These are phyloP conservation scores for Syritta pipiens DNA, from an alignment of 2,888 invertebrate species.

Conservation along the genomic window DNA sequence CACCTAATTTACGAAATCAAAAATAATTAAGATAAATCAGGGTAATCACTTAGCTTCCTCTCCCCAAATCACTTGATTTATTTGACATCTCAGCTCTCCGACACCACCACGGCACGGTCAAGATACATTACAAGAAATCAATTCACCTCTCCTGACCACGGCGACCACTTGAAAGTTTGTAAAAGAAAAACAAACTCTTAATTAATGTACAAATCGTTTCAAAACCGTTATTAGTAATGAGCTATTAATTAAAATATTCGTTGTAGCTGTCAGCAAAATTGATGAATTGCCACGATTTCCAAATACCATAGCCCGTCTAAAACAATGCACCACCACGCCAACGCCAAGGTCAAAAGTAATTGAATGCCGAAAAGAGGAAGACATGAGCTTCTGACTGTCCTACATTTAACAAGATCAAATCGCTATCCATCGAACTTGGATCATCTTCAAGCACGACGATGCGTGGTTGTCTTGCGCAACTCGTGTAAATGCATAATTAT, in stretches of 20 bases:
- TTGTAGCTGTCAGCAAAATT: slow-evolving; percentile 42
- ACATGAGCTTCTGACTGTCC: slow-evolving; percentile 15
- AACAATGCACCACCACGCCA: slow-evolving; percentile 40
- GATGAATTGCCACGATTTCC: slow-evolving; percentile 41
- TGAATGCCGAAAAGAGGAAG: slow-evolving; percentile 24
- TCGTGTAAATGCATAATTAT: slow-evolving; percentile 51
- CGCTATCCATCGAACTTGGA: slow-evolving; percentile 15
- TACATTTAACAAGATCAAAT: slow-evolving; percentile 34
- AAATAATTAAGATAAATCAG: slow-evolving; percentile 20
- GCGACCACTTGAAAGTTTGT: background rate
- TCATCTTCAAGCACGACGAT: slow-evolving; percentile 10
- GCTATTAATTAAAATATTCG: slow-evolving; percentile 36
- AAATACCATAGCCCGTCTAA: slow-evolving; percentile 2
- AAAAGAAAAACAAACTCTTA: slow-evolving; percentile 11
- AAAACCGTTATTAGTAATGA: slow-evolving; percentile 29
- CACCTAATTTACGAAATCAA: background rate
- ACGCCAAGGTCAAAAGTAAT: slow-evolving; percentile 44
- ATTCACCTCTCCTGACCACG: background rate
- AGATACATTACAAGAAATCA: slow-evolving; percentile 18
- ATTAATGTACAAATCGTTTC: slow-evolving; percentile 34
- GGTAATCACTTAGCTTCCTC: slow-evolving; percentile 12
- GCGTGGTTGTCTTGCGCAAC: slow-evolving; percentile 23
- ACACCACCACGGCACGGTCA: slow-evolving; percentile 21
- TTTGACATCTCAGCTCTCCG: slow-evolving; percentile 25
- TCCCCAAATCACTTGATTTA: slow-evolving; percentile 13